phyloP scores from a whole-genome alignment of 2,113 vertebrate genomes.

The Ciconia stormi region DNA sequence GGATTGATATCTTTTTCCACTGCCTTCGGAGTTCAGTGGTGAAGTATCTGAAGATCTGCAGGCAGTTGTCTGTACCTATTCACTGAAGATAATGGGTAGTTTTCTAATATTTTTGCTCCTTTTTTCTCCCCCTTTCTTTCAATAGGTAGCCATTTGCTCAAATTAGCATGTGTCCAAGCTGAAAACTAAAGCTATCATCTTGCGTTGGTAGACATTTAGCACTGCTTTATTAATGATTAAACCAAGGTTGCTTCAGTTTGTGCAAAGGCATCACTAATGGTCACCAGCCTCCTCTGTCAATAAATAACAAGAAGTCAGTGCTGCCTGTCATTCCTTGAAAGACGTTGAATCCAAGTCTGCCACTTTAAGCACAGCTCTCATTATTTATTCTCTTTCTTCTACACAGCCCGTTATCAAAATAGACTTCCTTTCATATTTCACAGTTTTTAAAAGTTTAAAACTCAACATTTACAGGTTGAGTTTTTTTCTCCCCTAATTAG shows the following conservation, averaged over 20 bases:
- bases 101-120: neutral
- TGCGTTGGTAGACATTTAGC: neutral
- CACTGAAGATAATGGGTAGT: neutral
- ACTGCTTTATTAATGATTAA: neutral
- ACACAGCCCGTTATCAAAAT: slow-evolving; percentile 24
- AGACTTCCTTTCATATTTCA: slow-evolving; percentile 54
- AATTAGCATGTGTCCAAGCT: neutral
- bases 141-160: neutral
- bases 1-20: neutral
- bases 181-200: neutral
- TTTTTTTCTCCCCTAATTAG: neutral
- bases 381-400: slow-evolving; percentile 70
- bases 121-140: neutral
- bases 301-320: neutral
- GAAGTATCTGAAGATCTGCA: neutral
- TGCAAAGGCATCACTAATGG: neutral
- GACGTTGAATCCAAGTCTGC: neutral
- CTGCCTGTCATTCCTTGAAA: slow-evolving; percentile 35
- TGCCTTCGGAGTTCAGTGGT: neutral
- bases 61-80: neutral
- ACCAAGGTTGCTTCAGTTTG: neutral
- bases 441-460: slow-evolving; percentile 41
- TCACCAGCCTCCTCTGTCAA: neutral
- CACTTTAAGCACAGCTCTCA: slow-evolving; percentile 39
- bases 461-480: neutral